A percentile compares a stretch with the other conserved stretches of the same genome.
Evolutionary conservation across 2,113 vertebrate genomes (phyloP).

Genomic region (Pycnonotus jocosus): DNA sequence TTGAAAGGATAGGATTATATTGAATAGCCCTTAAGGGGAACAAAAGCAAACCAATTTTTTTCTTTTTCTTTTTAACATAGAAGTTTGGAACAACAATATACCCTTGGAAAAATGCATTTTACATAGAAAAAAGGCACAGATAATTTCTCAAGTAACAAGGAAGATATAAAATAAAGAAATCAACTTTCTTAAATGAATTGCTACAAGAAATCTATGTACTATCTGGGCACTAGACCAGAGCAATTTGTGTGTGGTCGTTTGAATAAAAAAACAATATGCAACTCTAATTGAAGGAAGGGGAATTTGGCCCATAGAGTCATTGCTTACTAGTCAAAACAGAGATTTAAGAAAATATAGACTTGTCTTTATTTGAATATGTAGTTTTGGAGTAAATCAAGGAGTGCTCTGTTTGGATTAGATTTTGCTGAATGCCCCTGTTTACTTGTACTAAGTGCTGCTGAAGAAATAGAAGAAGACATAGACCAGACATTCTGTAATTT

Average conservation of each 20-base stretch:
- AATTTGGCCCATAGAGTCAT: background rate
- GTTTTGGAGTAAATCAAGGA: constrained; percentile 43
- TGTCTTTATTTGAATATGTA: constrained; percentile 18
- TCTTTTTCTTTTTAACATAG: background rate
- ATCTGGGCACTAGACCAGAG: background rate
- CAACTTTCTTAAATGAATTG: background rate
- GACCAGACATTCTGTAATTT: constrained; percentile 39
- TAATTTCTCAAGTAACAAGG: background rate
- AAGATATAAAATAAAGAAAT: background rate
- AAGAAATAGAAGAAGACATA: constrained; percentile 36
- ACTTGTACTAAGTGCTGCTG: constrained; percentile 21
- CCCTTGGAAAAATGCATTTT: background rate
- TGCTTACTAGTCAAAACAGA: constrained; percentile 10
- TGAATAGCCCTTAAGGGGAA: background rate
- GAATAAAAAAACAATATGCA: background rate
- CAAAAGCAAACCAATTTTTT: background rate
- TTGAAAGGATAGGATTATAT: background rate
- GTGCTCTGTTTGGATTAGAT: constrained; percentile 24
- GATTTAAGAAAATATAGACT: constrained; percentile 41
- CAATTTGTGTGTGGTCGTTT: constrained; percentile 30
- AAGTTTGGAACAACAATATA: background rate
- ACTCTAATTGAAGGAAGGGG: background rate
- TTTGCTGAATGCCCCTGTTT: constrained; percentile 39
- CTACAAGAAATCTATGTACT: background rate
- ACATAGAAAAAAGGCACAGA: background rate